phyloP scores from a whole-genome alignment of 2,888 invertebrate species.

The Nebria salina region DNA sequence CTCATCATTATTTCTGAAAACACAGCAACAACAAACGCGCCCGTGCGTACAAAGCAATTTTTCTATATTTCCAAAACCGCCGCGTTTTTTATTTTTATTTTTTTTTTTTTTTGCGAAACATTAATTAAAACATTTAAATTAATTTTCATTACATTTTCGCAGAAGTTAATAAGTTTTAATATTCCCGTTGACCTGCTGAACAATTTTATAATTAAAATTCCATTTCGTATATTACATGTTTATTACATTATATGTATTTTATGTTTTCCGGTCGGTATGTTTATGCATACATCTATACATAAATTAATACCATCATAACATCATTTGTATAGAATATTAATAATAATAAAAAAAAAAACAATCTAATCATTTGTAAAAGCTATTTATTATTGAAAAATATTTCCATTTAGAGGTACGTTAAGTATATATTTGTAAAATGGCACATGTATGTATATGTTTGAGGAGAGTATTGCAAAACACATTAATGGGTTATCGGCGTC shows the following conservation, averaged over 20 bases:
- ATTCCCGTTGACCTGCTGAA: slow-evolving; percentile 13
- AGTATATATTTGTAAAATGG: background rate
- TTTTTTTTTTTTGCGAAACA: slow-evolving; percentile 32
- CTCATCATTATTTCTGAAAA: slow-evolving; percentile 38
- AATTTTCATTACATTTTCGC: slow-evolving; percentile 27
- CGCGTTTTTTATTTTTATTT: no score
- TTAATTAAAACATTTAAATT: slow-evolving; percentile 40
- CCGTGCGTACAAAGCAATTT: background rate
- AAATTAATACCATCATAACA: no score
- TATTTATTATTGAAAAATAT: no score
- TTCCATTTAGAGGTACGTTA: background rate
- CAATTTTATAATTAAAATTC: slow-evolving; percentile 27
- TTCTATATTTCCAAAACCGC: slow-evolving; percentile 21
- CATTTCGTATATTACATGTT: slow-evolving; percentile 20
- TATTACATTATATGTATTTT: slow-evolving; percentile 10
- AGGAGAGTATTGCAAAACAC: background rate
- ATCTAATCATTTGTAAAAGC: no score
- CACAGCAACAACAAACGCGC: slow-evolving; percentile 15
- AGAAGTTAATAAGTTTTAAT: slow-evolving; percentile 28
- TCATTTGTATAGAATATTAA: no score
- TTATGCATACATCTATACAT: no score
- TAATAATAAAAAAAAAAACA: no score
- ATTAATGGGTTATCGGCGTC: background rate
- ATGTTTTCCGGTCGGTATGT: background rate
- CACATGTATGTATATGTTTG: background rate